A percentile compares a stretch with the other conserved stretches of the same genome.
Conservation (phyloP, 1,140 invertebrate genomes). For the Trissolcus basalis region DNA sequence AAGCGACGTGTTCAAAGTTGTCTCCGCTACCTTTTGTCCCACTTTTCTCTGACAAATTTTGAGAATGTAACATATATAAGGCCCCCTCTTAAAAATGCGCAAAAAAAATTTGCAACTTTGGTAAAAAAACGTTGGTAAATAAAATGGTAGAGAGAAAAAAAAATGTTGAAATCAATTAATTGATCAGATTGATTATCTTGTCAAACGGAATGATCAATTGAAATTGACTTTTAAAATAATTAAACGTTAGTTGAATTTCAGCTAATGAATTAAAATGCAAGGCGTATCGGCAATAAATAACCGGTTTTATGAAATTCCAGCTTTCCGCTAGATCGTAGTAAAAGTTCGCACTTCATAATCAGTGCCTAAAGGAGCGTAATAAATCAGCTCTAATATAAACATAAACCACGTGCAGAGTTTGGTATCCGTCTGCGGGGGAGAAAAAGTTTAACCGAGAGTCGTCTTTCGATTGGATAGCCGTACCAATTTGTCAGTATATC, state of each 20-base stretch:
- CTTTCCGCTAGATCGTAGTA: conserved; percentile 23
- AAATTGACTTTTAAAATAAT: conserved; percentile 1
- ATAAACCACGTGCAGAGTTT: conserved; percentile 5
- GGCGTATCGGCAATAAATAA: conserved; percentile 12
- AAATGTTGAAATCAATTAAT: too few species aligned
- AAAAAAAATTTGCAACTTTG: too few species aligned
- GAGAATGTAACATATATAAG: too few species aligned
- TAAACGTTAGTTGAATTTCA: conserved; percentile 2
- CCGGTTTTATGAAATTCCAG: conserved; percentile 10
- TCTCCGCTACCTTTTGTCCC: conserved; percentile 2
- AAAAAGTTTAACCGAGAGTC: conserved; percentile 12
- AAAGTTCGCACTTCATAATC: conserved; percentile 39
- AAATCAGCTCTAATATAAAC: conserved; percentile 50
- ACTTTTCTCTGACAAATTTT: conserved; percentile 7
- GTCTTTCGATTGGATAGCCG: not conserved
- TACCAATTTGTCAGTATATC: too few species aligned
- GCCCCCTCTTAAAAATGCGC: too few species aligned
- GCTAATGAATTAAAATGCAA: too few species aligned
- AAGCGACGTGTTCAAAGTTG: conserved; percentile 6
- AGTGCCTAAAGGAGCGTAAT: conserved; percentile 5
- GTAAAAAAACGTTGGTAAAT: too few species aligned
- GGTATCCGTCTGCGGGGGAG: too few species aligned
- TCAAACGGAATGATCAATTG: not conserved
- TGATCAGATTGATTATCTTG: not conserved
- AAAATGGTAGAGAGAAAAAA: too few species aligned